Percentiles rank a stretch among this genome's conserved stretches.
phyloP scores from a whole-genome alignment of 2,797 vertebrate genomes.

The Lepus townsendii region DNA sequence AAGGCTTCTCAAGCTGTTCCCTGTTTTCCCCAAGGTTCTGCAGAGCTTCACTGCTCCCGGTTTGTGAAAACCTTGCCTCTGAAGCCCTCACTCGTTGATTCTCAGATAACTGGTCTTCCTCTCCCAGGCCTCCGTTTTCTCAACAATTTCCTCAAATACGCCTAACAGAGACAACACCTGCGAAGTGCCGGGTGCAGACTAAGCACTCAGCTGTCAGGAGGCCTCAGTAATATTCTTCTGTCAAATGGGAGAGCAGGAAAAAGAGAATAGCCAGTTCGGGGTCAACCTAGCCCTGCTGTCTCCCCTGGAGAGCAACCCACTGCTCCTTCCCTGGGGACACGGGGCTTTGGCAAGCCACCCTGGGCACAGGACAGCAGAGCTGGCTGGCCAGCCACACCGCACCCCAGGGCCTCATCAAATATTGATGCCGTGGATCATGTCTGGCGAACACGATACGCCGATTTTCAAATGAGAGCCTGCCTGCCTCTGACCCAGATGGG shows the following conservation, averaged over 20 bases:
- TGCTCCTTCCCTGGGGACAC: not conserved
- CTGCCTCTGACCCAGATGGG: conserved; percentile 25
- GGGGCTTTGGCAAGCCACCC: not conserved
- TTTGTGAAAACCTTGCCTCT: not conserved
- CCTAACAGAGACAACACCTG: not conserved
- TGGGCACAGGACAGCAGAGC: not conserved
- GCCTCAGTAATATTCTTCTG: not conserved
- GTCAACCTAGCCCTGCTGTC: not conserved
- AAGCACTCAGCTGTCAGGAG: not conserved
- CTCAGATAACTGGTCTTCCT: not conserved
- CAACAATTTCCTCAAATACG: conserved; percentile 7
- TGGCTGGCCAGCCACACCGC: not conserved
- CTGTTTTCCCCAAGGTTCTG: not conserved
- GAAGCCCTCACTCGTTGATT: not conserved
- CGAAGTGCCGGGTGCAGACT: not conserved
- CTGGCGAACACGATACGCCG: conserved; percentile 47
- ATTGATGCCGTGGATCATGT: conserved; percentile 71
- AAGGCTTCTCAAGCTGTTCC: not conserved
- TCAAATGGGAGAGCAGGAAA: not conserved
- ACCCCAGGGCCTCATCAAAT: conserved; percentile 62
- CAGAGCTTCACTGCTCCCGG: not conserved
- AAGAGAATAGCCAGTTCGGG: not conserved
- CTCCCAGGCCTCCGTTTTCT: not conserved
- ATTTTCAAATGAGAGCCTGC: conserved; percentile 29
- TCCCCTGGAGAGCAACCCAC: not conserved